Conservation (phyloP, 2,888 invertebrate genomes). For the Drosophila antonietae region DNA sequence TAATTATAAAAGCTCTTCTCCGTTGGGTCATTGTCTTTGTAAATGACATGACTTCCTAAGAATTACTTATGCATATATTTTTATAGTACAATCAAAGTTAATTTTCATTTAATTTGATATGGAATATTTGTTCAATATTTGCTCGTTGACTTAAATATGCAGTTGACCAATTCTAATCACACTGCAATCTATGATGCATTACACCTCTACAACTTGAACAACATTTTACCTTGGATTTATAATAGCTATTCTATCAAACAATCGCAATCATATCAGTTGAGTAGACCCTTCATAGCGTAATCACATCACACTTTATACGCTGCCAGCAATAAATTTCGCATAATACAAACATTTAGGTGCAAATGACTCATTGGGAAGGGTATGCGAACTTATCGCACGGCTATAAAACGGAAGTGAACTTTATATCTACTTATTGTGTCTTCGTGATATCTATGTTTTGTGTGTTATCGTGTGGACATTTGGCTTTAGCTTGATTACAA, state of each 20-base stretch:
- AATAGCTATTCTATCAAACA: constrained; percentile 25
- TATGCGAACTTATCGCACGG: background rate
- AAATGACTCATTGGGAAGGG: constrained; percentile 49
- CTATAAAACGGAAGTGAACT: constrained; percentile 29
- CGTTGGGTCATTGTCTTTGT: no score
- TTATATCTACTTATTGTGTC: background rate
- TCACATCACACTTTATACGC: constrained; percentile 5
- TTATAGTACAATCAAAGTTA: no score
- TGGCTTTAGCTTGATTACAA: constrained; percentile 27
- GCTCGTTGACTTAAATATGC: no score
- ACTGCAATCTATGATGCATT: constrained; percentile 8
- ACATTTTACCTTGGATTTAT: constrained; percentile 18
- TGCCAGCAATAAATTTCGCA: constrained; percentile 13
- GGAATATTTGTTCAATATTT: no score
- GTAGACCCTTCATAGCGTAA: constrained; percentile 24
- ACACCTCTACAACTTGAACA: background rate
- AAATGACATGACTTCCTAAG: no score
- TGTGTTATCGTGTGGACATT: constrained; percentile 22
- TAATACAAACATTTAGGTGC: constrained; percentile 39
- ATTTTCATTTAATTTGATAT: no score
- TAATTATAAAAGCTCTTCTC: no score
- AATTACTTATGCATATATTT: no score
- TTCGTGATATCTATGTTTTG: constrained; percentile 8
- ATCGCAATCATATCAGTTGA: constrained; percentile 36
- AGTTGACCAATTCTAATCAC: constrained; percentile 1